Evolutionary conservation across 2,888 invertebrate genomes (phyloP), one percentile per base, ranked within the genome.

Genomic region (Crocallis elinguaria): DNA sequence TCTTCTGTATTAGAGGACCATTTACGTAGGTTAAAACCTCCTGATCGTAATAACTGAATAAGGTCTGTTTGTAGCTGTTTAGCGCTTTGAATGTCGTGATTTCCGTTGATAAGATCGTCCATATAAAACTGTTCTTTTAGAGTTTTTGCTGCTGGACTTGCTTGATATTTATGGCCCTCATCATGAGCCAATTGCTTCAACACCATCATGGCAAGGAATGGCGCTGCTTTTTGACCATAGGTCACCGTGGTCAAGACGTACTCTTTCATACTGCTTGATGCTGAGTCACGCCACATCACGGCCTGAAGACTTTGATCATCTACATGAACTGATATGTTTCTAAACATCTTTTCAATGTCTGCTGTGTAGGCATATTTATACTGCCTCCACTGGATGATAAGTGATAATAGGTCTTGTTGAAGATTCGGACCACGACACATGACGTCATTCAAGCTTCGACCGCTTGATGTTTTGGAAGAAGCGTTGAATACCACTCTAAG

Each of bases 401-500:
- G 29, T 8, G 33, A 17, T 16, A 36, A 37, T n/a, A 57, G 36
- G 27, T 57, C 52, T 25, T 49, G 33, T 33, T 68, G 64, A 16
- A 64, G 37, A 14, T 62, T 64, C 0, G 67, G 64, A 0, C 64
- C 66, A 6, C 36, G 44, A 5, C 49, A 27, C 60, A 67, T 66
- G 0, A 66, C 1, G 19, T 65, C 66, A 48, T 71, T 71, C 1
- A 71, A 29, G 8, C 62, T 62, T 0, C 16, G 35, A 0, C 62
- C 56, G 0, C 39, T 46, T 12, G 46, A 55, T 17, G 59, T 62
- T 57, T 49, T 51, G 17, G 51, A 27, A 1, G 66, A 64, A 8
- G 55, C 67, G 42, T 69, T 65, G 30, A 63, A 67, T 1, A 67
- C 66, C 0, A 64, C 67, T 7, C 67, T 48, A 4, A 55, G 35